These are phyloP conservation scores for Halocaridina rubra DNA, from an alignment of 2,888 invertebrate genomes.

Conservation along the genomic window DNA sequence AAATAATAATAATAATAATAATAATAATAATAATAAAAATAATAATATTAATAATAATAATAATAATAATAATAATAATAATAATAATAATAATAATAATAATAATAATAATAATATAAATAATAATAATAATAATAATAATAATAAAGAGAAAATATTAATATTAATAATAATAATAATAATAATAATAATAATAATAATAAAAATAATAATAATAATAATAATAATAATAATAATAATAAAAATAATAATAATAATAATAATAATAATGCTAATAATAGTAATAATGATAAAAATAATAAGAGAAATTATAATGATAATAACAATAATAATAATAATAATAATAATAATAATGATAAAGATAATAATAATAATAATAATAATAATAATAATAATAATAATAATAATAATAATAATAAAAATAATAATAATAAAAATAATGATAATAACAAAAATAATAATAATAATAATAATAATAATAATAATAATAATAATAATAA, in stretches of 20 bases:
- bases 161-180: not conserved
- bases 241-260: not conserved
- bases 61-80: constrained; percentile 8
- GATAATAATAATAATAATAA: constrained; percentile 4
- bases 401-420: too few relatives aligned
- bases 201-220: not conserved
- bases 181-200: not conserved
- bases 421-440: too few relatives aligned
- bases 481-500: too few relatives aligned
- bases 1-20: constrained; percentile 4
- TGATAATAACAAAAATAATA: too few relatives aligned
- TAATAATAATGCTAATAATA: not conserved
- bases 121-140: constrained; percentile 5
- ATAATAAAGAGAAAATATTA: not conserved
- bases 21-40: not conserved
- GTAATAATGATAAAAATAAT: not conserved
- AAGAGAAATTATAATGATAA: not conserved
- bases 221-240: constrained; percentile 8
- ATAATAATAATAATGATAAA: not conserved
- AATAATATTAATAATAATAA: constrained; percentile 1
- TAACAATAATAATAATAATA: not conserved
- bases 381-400: constrained; percentile 5
- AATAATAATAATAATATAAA: not conserved
- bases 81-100: not conserved
- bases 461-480: too few relatives aligned